Percentiles rank a stretch among this genome's conserved stretches.
These are phyloP conservation scores for Mactra quadrangularis DNA, from an alignment of 1,140 invertebrate species.

Conservation along the genomic window DNA sequence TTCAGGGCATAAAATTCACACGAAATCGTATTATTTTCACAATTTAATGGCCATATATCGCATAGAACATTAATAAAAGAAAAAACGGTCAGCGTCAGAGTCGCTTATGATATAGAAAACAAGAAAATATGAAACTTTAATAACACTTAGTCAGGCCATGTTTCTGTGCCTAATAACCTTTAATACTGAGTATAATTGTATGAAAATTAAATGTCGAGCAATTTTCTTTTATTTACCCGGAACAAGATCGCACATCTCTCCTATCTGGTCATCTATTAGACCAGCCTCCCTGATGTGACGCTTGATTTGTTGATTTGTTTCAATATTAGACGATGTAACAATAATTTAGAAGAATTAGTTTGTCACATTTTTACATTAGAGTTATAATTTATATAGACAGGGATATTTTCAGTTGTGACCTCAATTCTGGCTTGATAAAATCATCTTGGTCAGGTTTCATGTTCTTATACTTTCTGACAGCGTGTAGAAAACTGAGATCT, in stretches of 20 bases:
- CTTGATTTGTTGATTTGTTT: neutral
- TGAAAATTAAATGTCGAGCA: constrained; percentile 54
- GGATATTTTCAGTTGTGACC: too few relatives aligned
- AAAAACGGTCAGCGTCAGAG: constrained; percentile 35
- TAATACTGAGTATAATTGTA: constrained; percentile 50
- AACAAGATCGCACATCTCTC: constrained; percentile 28
- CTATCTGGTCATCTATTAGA: constrained; percentile 20
- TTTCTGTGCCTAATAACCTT: constrained; percentile 30
- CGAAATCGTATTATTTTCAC: constrained; percentile 56
- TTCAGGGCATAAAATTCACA: constrained; percentile 18
- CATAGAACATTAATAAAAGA: constrained; percentile 54
- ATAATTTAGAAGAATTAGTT: too few relatives aligned
- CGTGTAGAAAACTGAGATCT: too few relatives aligned
- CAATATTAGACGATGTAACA: too few relatives aligned
- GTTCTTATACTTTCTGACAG: too few relatives aligned
- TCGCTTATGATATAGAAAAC: constrained; percentile 50
- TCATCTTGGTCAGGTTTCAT: too few relatives aligned
- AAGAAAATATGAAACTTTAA: constrained; percentile 43
- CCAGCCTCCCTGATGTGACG: constrained; percentile 26
- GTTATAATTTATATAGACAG: too few relatives aligned
- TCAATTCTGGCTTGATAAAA: too few relatives aligned
- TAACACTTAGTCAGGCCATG: constrained; percentile 34
- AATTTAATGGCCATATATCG: constrained; percentile 41
- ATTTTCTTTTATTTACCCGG: constrained; percentile 56
- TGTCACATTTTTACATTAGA: too few relatives aligned